Percentiles rank a stretch among this genome's conserved stretches.
Conservation (phyloP, 2,888 invertebrate genomes). For the Cerastis leucographa region DNA sequence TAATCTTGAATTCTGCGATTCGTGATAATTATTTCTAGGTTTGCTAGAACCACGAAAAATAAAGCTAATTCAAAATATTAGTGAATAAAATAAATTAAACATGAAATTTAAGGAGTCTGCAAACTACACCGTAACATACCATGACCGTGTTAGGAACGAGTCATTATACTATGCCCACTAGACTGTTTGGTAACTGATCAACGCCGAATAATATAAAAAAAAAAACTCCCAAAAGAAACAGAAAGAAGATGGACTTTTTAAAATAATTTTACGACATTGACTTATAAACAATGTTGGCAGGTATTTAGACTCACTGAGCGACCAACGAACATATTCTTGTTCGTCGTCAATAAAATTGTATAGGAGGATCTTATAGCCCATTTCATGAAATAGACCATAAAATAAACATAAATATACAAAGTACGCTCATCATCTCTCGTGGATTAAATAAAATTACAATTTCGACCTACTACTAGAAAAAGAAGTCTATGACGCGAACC, state of each 20-base stretch:
- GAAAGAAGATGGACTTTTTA: background rate
- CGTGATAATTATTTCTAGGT: no score
- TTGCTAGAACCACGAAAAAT: background rate
- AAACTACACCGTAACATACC: background rate
- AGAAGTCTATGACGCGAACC: constrained; percentile 5
- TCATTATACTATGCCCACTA: background rate
- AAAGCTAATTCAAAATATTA: background rate
- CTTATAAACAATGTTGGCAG: constrained; percentile 1
- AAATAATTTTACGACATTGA: background rate
- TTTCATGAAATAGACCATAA: constrained; percentile 26
- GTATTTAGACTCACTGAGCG: background rate
- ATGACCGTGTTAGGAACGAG: background rate
- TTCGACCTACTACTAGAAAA: background rate
- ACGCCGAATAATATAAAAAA: no score
- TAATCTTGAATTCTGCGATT: background rate
- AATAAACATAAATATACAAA: constrained; percentile 25
- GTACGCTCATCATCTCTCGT: background rate
- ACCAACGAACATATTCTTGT: background rate
- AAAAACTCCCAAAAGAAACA: background rate
- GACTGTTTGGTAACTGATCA: background rate
- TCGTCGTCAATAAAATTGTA: constrained; percentile 28
- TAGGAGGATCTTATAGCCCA: constrained; percentile 18
- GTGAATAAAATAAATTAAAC: no score
- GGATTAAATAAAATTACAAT: constrained; percentile 20
- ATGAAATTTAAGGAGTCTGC: background rate